Evolutionary conservation across 2,888 invertebrate species (phyloP).

Genomic region (Ectobius pallidus): DNA sequence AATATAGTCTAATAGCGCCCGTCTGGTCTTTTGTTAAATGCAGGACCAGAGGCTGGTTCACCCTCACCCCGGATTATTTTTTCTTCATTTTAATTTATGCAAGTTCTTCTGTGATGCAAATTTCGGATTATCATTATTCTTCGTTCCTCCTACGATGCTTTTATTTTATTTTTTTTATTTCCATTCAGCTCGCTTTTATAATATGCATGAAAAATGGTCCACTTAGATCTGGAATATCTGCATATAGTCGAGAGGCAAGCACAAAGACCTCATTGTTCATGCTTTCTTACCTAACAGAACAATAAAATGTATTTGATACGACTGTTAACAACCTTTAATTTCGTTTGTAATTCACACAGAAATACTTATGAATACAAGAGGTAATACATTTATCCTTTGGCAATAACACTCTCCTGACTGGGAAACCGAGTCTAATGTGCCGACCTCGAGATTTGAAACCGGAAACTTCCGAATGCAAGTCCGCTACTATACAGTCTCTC

Average conservation of each 20-base stretch:
- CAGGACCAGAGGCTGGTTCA: constrained; percentile 19
- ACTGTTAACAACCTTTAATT: no score
- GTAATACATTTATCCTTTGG: no score
- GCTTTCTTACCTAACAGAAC: no score
- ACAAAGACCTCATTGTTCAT: no score
- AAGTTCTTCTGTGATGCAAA: constrained; percentile 36
- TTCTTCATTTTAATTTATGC: constrained; percentile 29
- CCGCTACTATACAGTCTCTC: no score
- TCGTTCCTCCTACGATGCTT: constrained; percentile 36
- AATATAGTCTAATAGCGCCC: constrained; percentile 14
- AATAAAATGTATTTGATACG: no score
- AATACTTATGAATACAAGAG: no score
- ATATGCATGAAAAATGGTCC: constrained; percentile 33
- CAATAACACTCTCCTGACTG: no score
- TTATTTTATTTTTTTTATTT: constrained; percentile 38
- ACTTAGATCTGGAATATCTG: background rate
- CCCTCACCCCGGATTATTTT: background rate
- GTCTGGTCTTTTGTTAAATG: constrained; percentile 34
- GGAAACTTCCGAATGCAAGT: no score
- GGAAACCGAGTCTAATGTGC: no score
- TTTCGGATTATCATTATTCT: constrained; percentile 40
- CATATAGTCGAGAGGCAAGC: background rate
- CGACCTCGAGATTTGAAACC: no score
- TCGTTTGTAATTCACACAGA: no score
- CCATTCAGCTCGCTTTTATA: constrained; percentile 30